A percentile compares a stretch with the other conserved stretches of the same genome.
These are phyloP conservation scores for Zosterops borbonicus DNA, from an alignment of 2,113 vertebrate species.

Conservation along the genomic window DNA sequence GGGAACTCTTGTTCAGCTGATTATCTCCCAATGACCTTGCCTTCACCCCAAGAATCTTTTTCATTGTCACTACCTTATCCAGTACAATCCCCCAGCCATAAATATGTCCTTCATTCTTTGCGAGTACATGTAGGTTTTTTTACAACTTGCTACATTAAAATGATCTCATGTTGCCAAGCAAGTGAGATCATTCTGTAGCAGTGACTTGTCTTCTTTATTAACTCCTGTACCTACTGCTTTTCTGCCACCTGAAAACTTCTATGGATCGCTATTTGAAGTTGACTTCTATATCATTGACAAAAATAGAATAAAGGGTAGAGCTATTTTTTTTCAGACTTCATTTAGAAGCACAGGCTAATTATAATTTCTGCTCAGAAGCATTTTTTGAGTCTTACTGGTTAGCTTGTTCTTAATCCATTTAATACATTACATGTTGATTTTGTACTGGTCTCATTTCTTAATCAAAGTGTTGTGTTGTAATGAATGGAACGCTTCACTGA, in stretches of 20 bases:
- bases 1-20: conserved; percentile 17
- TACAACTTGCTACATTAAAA: neutral
- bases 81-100: neutral
- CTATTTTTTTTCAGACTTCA: neutral
- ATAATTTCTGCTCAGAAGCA: neutral
- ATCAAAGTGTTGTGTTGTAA: conserved; percentile 24
- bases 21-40: neutral
- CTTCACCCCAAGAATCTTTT: neutral
- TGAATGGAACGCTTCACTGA: conserved; percentile 15
- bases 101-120: neutral
- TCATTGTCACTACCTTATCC: neutral
- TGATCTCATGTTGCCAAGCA: neutral
- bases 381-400: neutral
- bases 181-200: neutral
- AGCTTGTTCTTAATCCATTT: conserved; percentile 12
- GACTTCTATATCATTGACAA: neutral
- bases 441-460: neutral
- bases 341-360: neutral
- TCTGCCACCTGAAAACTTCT: neutral
- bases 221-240: neutral
- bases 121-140: neutral
- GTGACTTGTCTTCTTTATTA: neutral
- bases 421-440: conserved; percentile 31
- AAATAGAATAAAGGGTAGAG: neutral
- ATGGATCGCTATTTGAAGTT: neutral